Evolutionary conservation across 2,888 invertebrate genomes (phyloP).

Genomic region (Watsonalla cultraria): DNA sequence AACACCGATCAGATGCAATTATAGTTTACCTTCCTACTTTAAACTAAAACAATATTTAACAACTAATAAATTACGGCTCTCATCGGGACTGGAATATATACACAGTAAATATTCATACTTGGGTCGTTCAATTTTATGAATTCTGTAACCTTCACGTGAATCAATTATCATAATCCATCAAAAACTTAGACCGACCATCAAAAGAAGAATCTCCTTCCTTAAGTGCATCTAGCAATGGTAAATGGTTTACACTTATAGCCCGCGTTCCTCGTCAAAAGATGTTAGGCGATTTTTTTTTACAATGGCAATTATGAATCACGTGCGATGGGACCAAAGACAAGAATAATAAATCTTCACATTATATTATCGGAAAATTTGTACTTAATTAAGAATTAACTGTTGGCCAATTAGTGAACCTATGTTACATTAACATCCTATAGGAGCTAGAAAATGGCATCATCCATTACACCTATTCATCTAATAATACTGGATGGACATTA

Average conservation of each 20-base stretch:
- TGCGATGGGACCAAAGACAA: constrained; percentile 33
- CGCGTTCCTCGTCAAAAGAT: too few relatives aligned
- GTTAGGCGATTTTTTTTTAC: background rate
- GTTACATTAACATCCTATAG: constrained; percentile 55
- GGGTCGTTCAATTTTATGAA: constrained; percentile 41
- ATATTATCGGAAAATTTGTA: constrained; percentile 25
- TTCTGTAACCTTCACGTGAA: constrained; percentile 44
- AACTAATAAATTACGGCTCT: constrained; percentile 30
- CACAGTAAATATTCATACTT: constrained; percentile 21
- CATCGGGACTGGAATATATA: constrained; percentile 31
- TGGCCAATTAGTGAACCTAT: constrained; percentile 57
- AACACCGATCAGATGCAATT: background rate
- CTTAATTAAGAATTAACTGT: constrained; percentile 34
- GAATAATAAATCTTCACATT: constrained; percentile 9
- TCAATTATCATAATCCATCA: background rate
- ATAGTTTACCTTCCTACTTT: constrained; percentile 5
- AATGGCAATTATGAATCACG: constrained; percentile 18
- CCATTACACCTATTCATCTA: constrained; percentile 69
- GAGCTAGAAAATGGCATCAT: constrained; percentile 56
- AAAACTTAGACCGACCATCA: too few relatives aligned
- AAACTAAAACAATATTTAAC: constrained; percentile 23
- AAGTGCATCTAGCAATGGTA: too few relatives aligned
- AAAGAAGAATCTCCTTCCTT: too few relatives aligned
- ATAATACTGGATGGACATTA: constrained; percentile 77
- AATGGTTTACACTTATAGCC: too few relatives aligned